Base-by-base conservation (phyloP, 23 tunicate genomes). In the Ascidia mentula region DNA sequence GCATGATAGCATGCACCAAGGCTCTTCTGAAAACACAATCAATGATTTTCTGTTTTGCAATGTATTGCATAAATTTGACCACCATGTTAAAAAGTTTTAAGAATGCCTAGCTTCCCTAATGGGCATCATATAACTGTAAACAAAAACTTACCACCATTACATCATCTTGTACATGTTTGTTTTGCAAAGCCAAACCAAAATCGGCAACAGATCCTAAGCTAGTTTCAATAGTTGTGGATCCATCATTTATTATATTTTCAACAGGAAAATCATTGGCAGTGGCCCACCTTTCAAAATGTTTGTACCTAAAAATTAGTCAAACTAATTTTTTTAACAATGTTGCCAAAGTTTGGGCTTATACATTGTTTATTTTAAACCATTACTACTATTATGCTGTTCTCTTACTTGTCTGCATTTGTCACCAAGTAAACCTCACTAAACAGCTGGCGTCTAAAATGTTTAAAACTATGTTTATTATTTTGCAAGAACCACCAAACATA, bases 221-320 rank as follows among this genome's bases (percentile, higher is more conserved):
- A 18, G 79, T 94, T 38, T 77, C 87, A 60, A 35, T 22, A 0
- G 98, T 88, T 34, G 98, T 94, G 18, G 94, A 77, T 22, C 98
- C 98, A 82, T 94, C 98, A 77, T 94, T 94, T 0, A 94, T 85
- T 12, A 94, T 94, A 80, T 94, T 94, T 75, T 77, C 87, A 0
- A 94, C 98, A n/a, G 98, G 98, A 89, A 94, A 94, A 60, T 94
- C 95, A 81, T 94, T 94, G 2, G 98, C 98, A n/a, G 98, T 94
- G 6, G 98, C 98, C 98, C 98, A 94, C 40, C 98, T 61, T 36
- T 94, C 98, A 81, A 74, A 94, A 60, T 94, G 90, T 71, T 87
- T 87, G 80, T 92, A 92, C 76, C 76, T 80, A 22, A 31, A 37
- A 70, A 22, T 18, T 0, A 38, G 0, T 20, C 31, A 8, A 24